Evolutionary conservation across 2,797 vertebrate species (phyloP), one percentile per base, ranked within the genome.

Genomic region (Petrocephalus sullivani): DNA sequence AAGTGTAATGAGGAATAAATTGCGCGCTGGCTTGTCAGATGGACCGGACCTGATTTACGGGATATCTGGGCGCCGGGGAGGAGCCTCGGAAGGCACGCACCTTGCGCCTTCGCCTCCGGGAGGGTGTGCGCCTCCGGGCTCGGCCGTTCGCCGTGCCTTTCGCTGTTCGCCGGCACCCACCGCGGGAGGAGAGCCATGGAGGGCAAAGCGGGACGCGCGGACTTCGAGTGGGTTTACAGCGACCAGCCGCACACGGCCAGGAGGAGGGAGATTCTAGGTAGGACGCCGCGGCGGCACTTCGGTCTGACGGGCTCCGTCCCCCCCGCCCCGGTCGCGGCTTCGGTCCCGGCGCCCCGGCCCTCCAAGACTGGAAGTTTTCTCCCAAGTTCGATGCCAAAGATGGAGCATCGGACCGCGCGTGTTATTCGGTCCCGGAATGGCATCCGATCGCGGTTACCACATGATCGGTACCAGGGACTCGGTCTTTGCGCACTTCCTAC

Each of bases 221-320:
- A 97, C 90, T 97, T 97, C 95, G 96, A 97, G 93, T 97, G 96
- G 96, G 96, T 96, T 71, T 96, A 96, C 91, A 93, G 78, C 71
- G 96, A 97, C 67, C 96, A 97, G 90, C 96, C 96, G 23, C 96
- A 97, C 92, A 96, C 96, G 4, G 94, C 95, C 4, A 95, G 96
- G 88, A 94, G 96, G 87, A 96, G 93, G 89, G 95, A 96, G 91
- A 97, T 97, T 21, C 88, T 97, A 88, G 96, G 96, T 97, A 92
- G 92, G 95, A 89, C 58, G 60, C 71, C 14, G 0, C 6, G 10
- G 4, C 14, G 19, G 33, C 37, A 46, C 71, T 46, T 75, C 23
- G 71, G 23, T 75, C 41, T 75, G 33, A 75, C 16, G 71, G 28
- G 7, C 41, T 75, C 33, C 1, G 4, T 75, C 41, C 28, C 5